Evolutionary conservation across 37 sponge, comb jelly and placozoan species (phyloP).

Genomic region (Chondrilla cf. caribensis): DNA sequence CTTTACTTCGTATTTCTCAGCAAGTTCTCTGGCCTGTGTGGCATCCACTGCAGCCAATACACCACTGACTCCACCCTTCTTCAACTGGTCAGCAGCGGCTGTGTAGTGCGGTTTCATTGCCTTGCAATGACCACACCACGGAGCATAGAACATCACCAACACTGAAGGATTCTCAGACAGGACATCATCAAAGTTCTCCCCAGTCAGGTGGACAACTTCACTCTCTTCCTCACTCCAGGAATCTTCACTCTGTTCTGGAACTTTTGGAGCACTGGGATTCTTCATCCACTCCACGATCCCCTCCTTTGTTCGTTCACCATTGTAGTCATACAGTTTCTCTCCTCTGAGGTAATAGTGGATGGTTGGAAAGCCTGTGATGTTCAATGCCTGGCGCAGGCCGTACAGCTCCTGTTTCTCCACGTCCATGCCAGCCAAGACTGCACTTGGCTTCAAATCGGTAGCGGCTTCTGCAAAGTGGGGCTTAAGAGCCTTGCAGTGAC

Average conservation of each 20-base stretch:
- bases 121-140: conserved; percentile 97
- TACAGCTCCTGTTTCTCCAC: conserved; percentile 67
- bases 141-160: conserved; percentile 94
- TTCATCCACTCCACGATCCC: conserved; percentile 77
- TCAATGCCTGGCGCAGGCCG: conserved; percentile 56
- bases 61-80: conserved; percentile 62
- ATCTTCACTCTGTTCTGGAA: conserved; percentile 25
- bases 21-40: conserved; percentile 55
- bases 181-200: conserved; percentile 61
- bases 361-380: conserved; percentile 93
- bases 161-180: conserved; percentile 71
- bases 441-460: conserved; percentile 57
- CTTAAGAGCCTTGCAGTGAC: conserved; percentile 87
- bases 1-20: conserved; percentile 57
- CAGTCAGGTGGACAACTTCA: conserved; percentile 83
- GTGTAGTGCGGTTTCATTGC: conserved; percentile 87
- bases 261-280: conserved; percentile 43
- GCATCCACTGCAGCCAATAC: conserved; percentile 87
- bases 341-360: conserved; percentile 84
- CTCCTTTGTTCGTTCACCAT: conserved; percentile 59
- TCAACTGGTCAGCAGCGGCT: conserved; percentile 60
- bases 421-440: conserved; percentile 87
- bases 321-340: conserved; percentile 44
- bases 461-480: conserved; percentile 91
- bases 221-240: conserved; percentile 66